These are phyloP conservation scores for Athalia cordata DNA, from an alignment of 2,888 invertebrate species.

Conservation along the genomic window DNA sequence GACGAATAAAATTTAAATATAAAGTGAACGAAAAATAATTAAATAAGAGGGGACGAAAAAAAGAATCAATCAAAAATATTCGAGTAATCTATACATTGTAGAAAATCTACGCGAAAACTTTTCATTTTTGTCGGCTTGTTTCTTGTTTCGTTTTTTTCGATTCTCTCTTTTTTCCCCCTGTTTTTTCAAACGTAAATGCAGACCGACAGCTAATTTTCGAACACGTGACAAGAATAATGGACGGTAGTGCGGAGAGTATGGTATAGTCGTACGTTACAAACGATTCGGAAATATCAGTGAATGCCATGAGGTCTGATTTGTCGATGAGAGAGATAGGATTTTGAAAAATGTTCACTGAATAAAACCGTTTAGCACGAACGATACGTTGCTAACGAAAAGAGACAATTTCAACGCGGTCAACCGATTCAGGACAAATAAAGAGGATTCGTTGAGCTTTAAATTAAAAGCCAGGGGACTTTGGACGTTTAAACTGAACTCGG, in stretches of 20 bases:
- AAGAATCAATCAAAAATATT: no score
- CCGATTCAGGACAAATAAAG: slow-evolving; percentile 11
- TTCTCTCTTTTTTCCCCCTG: no score
- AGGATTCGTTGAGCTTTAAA: slow-evolving; percentile 32
- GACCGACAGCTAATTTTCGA: no score
- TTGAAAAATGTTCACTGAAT: slow-evolving; percentile 11
- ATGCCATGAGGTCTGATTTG: slow-evolving; percentile 18
- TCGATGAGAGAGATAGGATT: background rate
- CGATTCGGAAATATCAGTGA: background rate
- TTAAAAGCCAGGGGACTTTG: slow-evolving; percentile 30
- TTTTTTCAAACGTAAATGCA: no score
- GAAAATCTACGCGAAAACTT: no score
- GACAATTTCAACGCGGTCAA: slow-evolving; percentile 29
- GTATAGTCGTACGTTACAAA: no score
- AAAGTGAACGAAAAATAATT: background rate
- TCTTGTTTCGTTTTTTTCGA: no score
- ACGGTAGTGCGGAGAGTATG: no score
- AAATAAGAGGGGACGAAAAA: no score
- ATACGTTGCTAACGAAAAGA: slow-evolving; percentile 10
- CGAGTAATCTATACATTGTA: no score
- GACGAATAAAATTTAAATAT: slow-evolving; percentile 1
- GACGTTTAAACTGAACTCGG: slow-evolving; percentile 23
- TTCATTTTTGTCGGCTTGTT: no score
- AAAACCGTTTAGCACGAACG: slow-evolving; percentile 1
- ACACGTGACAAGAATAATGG: no score